Percentiles rank a stretch among this genome's conserved stretches.
These are phyloP conservation scores for Globia sparganii DNA, from an alignment of 2,888 invertebrate species.

Conservation along the genomic window DNA sequence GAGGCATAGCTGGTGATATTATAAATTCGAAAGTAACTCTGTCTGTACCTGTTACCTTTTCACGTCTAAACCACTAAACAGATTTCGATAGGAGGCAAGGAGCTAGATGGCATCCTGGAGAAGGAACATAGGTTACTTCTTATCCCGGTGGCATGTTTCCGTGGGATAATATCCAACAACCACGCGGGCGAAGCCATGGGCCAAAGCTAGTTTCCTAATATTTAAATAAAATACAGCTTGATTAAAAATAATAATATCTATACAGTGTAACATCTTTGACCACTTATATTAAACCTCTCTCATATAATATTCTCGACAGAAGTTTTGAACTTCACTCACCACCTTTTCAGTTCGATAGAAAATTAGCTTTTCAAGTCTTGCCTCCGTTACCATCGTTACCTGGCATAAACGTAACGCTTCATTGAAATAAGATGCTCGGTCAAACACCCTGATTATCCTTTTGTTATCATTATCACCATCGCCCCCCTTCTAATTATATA, in stretches of 20 bases:
- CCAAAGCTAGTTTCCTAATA: not conserved
- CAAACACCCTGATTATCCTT: constrained; percentile 50
- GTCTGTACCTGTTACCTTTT: too few species aligned
- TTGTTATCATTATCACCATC: constrained; percentile 59
- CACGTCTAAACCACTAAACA: too few species aligned
- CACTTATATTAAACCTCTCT: too few species aligned
- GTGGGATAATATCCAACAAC: not conserved
- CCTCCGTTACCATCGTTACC: constrained; percentile 15
- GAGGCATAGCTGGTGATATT: too few species aligned
- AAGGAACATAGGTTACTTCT: not conserved
- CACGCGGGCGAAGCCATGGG: not conserved
- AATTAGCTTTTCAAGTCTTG: not conserved
- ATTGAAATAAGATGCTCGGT: constrained; percentile 58
- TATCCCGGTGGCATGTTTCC: not conserved
- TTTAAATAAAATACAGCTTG: not conserved
- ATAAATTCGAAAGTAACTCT: too few species aligned
- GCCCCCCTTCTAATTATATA: constrained; percentile 66
- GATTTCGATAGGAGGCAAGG: not conserved
- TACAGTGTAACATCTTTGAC: not conserved
- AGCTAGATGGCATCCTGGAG: not conserved
- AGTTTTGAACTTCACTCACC: not conserved
- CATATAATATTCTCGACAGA: not conserved
- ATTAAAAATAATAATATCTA: not conserved
- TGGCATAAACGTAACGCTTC: constrained; percentile 31
- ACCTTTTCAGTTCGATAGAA: not conserved